Base-by-base conservation (phyloP, 2,797 vertebrate species). In the Mormyrops attenuatus region DNA sequence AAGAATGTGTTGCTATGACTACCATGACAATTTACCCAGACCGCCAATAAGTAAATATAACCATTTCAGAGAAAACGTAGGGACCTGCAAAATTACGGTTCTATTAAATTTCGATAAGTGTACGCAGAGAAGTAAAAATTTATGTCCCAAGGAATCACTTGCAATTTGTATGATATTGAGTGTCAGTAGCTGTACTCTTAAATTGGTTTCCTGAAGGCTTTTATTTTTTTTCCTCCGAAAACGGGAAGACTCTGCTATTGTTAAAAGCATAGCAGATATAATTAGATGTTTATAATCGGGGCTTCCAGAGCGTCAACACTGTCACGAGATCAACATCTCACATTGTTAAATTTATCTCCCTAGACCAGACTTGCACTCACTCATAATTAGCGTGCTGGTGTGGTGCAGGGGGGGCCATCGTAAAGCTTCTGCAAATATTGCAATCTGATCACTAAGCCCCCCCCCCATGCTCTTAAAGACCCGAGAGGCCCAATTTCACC, bases 1-100 rank as follows among this genome's bases (percentile, higher is more conserved):
- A 88, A 90, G 53, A 82, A 88, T 90, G 26, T 8, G 53, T 88
- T 90, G 53, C 89, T 57, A 88, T 88, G 86, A 90, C 89, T 82
- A 88, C 77, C 4, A 69, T 41, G 69, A 53, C 66, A 88, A 82
- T 84, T 90, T 84, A 60, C 86, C 41, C 69, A 88, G n/a, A 82
- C 20, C 55, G 26, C n/a, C 47, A 13, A 50, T 88, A 77, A 63
- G 60, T 87, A 90, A 44, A 88, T 69, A 80, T 13, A 88, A 80
- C 30, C 41, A 63, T 49, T 88, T 82, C n/a, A 22, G 47, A 34
- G 15, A 11, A 89, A 87, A 44, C 17, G 50, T 41, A 30, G 47
- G 30, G 49, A 87, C 57, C 60, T 87, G 85, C 41, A 53, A 69
- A 80, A 77, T 89, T 89, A 53, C 41, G 17, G 47, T 85, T 38